Evolutionary conservation across 2,888 invertebrate species (phyloP).

Genomic region (Pterobdella sp.): DNA sequence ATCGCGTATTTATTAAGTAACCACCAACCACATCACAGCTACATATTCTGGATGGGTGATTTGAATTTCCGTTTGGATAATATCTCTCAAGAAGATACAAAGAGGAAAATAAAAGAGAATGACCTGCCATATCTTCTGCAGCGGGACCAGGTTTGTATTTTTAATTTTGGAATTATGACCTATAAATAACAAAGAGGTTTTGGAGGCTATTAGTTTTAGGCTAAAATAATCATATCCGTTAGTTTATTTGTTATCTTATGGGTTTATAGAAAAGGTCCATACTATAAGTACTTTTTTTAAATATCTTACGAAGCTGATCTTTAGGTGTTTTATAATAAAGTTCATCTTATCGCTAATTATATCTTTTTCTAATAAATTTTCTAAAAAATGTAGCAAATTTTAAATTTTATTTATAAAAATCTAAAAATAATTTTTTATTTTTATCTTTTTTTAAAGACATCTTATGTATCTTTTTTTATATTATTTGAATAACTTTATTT

Average conservation of each 20-base stretch:
- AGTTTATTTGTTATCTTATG: not conserved
- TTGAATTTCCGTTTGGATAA: constrained; percentile 77
- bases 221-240: not conserved
- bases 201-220: not conserved
- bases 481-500: no score
- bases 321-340: not conserved
- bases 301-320: not conserved
- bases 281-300: not conserved
- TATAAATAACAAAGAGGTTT: not conserved
- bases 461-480: no score
- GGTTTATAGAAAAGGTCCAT: not conserved
- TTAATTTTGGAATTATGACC: not conserved
- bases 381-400: no score
- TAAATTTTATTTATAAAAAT: no score
- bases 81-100: constrained; percentile 51
- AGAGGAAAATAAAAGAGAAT: constrained; percentile 60
- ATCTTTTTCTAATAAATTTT: not conserved
- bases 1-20: constrained; percentile 1
- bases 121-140: constrained; percentile 62
- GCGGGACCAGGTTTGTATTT: constrained; percentile 59
- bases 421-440: no score
- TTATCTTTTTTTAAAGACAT: no score
- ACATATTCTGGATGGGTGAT: constrained; percentile 92
- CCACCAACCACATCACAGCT: constrained; percentile 53
- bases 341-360: not conserved